Conservation (phyloP, 2,888 invertebrate genomes). For the Julus scandinavius region DNA sequence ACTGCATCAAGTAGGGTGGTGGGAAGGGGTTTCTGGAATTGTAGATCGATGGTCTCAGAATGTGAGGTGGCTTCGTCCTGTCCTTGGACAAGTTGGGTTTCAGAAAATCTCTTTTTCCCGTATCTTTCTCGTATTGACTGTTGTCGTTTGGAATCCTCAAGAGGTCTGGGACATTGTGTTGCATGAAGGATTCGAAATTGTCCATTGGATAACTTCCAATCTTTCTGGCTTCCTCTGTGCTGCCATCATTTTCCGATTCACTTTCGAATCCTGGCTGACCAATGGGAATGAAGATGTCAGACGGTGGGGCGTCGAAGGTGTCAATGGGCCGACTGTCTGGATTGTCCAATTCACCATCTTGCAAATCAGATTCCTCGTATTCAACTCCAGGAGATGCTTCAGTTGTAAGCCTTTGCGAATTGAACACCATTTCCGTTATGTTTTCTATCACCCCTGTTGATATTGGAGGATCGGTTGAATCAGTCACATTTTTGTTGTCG, state of each 20-base stretch:
- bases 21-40: conserved; percentile 17
- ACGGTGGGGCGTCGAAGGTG: background rate
- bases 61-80: background rate
- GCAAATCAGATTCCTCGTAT: background rate
- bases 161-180: background rate
- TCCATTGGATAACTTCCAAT: conserved; percentile 8
- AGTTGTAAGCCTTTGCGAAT: conserved; percentile 13
- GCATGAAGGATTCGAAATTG: conserved; percentile 19
- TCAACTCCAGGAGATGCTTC: background rate
- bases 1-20: conserved; percentile 35
- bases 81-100: background rate
- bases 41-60: background rate
- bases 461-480: background rate
- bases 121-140: background rate
- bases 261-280: background rate
- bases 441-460: background rate
- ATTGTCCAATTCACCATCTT: conserved; percentile 2
- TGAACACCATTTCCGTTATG: conserved; percentile 15
- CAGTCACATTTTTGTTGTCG: background rate
- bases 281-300: conserved; percentile 29
- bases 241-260: background rate
- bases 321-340: background rate
- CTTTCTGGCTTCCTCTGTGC: conserved; percentile 44
- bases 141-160: background rate
- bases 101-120: background rate